Evolutionary conservation across 2,797 vertebrate genomes (phyloP).

Genomic region (Danio choprae): DNA sequence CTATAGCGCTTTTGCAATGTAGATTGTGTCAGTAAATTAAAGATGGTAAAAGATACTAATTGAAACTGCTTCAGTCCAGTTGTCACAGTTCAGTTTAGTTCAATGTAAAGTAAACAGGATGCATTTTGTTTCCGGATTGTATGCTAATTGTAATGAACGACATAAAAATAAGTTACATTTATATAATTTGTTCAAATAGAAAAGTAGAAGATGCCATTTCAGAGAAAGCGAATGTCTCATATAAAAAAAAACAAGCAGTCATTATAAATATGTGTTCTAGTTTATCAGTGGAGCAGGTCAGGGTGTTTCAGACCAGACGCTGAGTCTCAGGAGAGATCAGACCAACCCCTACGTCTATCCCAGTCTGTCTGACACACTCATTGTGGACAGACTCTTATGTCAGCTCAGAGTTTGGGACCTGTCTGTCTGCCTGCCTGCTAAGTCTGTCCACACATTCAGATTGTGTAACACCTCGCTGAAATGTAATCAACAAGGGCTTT

Average conservation of each 20-base stretch:
- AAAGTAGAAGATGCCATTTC: no score
- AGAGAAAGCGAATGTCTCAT: not conserved
- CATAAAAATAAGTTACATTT: no score
- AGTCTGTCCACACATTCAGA: conserved; percentile 17
- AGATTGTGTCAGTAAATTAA: no score
- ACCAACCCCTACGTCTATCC: not conserved
- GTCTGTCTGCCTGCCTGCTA: conserved; percentile 33
- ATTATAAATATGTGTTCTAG: not conserved
- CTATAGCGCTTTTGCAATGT: no score
- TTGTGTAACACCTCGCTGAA: conserved; percentile 51
- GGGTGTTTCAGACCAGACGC: conserved; percentile 11
- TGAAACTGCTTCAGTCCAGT: not conserved
- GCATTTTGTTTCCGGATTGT: no score
- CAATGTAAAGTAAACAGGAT: no score
- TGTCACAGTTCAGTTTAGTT: not conserved
- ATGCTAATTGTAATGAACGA: no score
- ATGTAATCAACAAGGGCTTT: conserved; percentile 35
- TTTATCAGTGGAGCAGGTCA: not conserved
- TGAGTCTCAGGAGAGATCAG: conserved; percentile 1
- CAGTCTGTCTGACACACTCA: not conserved
- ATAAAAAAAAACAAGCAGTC: not conserved
- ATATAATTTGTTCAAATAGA: no score
- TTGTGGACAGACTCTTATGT: conserved; percentile 20
- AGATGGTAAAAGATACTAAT: no score
- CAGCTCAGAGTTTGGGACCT: conserved; percentile 34